Conservation (phyloP, 2,113 vertebrate species). For the Machaerirhynchus nigripectus region DNA sequence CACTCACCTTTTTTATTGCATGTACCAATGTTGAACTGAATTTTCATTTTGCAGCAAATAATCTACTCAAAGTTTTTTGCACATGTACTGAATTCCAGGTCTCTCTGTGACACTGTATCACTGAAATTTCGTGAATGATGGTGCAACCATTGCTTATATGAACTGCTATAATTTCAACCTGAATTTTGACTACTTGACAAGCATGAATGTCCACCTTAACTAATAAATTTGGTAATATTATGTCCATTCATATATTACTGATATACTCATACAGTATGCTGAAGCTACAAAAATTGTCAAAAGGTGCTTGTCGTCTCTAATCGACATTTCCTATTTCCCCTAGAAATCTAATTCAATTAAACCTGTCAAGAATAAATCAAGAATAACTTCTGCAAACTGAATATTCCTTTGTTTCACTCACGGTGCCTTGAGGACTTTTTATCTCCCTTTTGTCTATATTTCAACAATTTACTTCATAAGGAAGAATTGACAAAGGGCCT, state of each 20-base stretch:
- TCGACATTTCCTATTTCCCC: neutral
- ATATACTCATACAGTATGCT: neutral
- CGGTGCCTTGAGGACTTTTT: conserved; percentile 1
- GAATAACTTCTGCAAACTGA: conserved; percentile 14
- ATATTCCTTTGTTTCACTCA: conserved; percentile 8
- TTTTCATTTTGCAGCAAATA: neutral
- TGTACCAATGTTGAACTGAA: neutral
- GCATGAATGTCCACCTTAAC: neutral
- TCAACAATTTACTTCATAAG: neutral
- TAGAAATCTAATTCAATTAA: conserved; percentile 28
- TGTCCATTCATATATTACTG: neutral
- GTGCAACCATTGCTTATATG: neutral
- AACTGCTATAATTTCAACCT: neutral
- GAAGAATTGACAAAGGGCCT: neutral
- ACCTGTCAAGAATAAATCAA: conserved; percentile 13
- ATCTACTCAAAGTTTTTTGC: neutral
- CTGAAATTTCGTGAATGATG: neutral
- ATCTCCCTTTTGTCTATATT: conserved; percentile 18
- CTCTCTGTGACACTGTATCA: neutral
- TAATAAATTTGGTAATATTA: neutral
- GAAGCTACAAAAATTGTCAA: conserved; percentile 1
- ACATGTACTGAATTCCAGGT: neutral
- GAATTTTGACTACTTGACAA: neutral
- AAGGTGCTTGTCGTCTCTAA: neutral
- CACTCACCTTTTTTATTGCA: neutral